Evolutionary conservation across 2,797 vertebrate genomes (phyloP).

Genomic region (Mormyrops boulengeri): DNA sequence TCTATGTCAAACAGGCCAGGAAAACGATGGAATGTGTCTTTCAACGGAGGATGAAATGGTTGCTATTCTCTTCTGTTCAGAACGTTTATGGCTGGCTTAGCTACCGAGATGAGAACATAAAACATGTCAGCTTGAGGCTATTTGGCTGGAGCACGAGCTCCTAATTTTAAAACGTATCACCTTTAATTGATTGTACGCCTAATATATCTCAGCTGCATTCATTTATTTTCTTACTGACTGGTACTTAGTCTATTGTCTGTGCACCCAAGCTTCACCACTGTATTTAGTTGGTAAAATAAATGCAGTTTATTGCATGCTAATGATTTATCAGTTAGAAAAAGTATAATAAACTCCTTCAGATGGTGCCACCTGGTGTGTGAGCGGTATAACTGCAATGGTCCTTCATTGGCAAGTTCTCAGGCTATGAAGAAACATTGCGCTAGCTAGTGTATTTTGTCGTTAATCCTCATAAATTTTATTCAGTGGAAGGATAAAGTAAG

Average conservation of each 20-base stretch:
- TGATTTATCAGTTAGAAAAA: not conserved
- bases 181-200: not conserved
- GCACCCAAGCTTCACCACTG: not conserved
- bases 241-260: not conserved
- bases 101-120: constrained; percentile 28
- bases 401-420: constrained; percentile 34
- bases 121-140: constrained; percentile 27
- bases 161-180: not conserved
- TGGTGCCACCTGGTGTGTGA: constrained; percentile 55
- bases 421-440: not conserved
- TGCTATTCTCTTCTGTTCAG: constrained; percentile 35
- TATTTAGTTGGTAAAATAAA: not conserved
- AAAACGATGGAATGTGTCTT: constrained; percentile 31
- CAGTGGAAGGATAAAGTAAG: not conserved
- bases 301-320: not conserved
- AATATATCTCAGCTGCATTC: not conserved
- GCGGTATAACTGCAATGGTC: constrained; percentile 58
- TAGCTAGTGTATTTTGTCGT: not conserved
- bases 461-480: not conserved
- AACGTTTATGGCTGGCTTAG: constrained; percentile 35
- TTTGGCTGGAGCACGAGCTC: not conserved
- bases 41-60: constrained; percentile 26
- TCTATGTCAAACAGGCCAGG: constrained; percentile 31
- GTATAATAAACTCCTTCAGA: not conserved
- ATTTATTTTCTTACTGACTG: not conserved